Conservation (phyloP, 92 coral and sea anemone species). For the Virgularia gustaviana region DNA sequence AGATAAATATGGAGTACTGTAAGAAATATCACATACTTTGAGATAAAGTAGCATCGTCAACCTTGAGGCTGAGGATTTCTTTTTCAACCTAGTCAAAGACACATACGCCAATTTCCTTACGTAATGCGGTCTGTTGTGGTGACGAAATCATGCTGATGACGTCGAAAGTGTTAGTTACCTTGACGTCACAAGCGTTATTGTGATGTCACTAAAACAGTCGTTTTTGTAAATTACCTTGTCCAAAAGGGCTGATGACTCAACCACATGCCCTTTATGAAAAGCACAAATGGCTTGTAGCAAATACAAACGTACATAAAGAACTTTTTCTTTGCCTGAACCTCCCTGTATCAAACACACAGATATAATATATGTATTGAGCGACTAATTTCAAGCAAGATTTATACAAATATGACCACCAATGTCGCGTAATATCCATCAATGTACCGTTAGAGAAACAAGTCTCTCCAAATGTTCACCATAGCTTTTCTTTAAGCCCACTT, state of each 20-base stretch:
- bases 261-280: constrained; percentile 60
- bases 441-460: constrained; percentile 74
- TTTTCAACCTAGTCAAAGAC: constrained; percentile 28
- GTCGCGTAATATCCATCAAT: too few relatives aligned
- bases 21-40: constrained; percentile 62
- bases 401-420: too few relatives aligned
- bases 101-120: not conserved
- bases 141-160: not conserved
- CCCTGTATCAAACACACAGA: too few relatives aligned
- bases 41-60: constrained; percentile 67
- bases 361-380: too few relatives aligned
- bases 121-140: constrained; percentile 48
- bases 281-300: constrained; percentile 82
- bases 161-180: too few relatives aligned
- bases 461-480: constrained; percentile 84
- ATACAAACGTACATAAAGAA: constrained; percentile 76
- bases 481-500: constrained; percentile 81
- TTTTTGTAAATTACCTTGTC: too few relatives aligned
- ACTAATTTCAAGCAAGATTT: too few relatives aligned
- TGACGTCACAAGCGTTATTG: too few relatives aligned
- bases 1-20: not conserved
- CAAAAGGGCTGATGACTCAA: constrained; percentile 40
- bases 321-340: constrained; percentile 73
- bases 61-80: constrained; percentile 45
- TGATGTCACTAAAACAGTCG: too few relatives aligned